Conservation (phyloP, 2,888 invertebrate genomes). For the Lycia hirtaria region DNA sequence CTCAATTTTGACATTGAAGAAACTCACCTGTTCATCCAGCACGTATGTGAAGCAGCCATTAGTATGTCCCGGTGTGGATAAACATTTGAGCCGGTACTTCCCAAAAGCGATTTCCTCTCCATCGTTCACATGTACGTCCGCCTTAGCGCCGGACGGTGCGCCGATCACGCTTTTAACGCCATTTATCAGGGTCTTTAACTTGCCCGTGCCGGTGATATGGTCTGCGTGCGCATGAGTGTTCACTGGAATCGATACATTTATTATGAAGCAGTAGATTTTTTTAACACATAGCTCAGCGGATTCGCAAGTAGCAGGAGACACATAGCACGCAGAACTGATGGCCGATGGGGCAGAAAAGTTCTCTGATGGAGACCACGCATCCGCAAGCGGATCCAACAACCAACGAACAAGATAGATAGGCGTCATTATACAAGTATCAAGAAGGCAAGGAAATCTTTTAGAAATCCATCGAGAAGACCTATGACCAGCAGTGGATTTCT, state of each 20-base stretch:
- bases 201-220: constrained; percentile 97
- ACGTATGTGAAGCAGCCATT: constrained; percentile 96
- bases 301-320: too few relatives aligned
- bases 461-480: too few relatives aligned
- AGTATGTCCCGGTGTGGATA: constrained; percentile 96
- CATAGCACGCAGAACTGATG: too few relatives aligned
- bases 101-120: constrained; percentile 92
- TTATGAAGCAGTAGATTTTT: neutral
- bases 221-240: constrained; percentile 99
- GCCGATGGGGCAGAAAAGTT: too few relatives aligned
- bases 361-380: too few relatives aligned
- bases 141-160: constrained; percentile 91
- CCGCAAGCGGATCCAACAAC: too few relatives aligned
- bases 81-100: constrained; percentile 87
- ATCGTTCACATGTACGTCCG: constrained; percentile 91
- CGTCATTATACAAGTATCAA: too few relatives aligned
- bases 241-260: constrained; percentile 82
- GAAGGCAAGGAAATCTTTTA: too few relatives aligned
- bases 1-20: neutral
- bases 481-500: too few relatives aligned
- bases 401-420: too few relatives aligned
- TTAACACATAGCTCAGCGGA: too few relatives aligned
- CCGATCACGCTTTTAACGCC: constrained; percentile 94
- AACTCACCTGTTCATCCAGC: constrained; percentile 87
- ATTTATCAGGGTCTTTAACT: constrained; percentile 91